Conservation (phyloP, 2,797 vertebrate genomes). For the Enteromius radiatus region DNA sequence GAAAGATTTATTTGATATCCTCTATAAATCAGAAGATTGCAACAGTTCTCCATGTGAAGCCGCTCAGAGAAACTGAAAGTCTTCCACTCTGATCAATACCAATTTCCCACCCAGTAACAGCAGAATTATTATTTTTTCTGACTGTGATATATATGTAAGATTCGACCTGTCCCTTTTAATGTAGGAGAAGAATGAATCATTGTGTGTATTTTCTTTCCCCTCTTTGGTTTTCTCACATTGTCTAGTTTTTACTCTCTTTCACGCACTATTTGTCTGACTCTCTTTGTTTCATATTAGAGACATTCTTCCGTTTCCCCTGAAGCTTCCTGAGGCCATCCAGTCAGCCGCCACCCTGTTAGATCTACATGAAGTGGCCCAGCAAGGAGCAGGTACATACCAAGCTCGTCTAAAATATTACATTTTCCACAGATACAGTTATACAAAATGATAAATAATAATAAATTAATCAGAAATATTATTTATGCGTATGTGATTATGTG, state of each 20-base stretch:
- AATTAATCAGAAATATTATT: not conserved
- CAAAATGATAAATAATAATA: not conserved
- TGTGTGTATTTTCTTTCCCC: not conserved
- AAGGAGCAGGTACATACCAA: slow-evolving; percentile 82
- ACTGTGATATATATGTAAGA: not conserved
- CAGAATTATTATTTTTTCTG: not conserved
- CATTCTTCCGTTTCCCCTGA: slow-evolving; percentile 90
- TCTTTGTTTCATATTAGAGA: slow-evolving; percentile 77
- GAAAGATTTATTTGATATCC: not conserved
- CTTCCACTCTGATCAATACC: not conserved
- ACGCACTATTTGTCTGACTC: slow-evolving; percentile 1
- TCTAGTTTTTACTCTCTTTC: slow-evolving; percentile 20
- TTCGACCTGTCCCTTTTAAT: not conserved
- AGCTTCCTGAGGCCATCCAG: slow-evolving; percentile 84
- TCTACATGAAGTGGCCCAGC: slow-evolving; percentile 85
- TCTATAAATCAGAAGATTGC: not conserved
- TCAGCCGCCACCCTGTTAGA: slow-evolving; percentile 82
- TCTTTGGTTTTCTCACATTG: not conserved
- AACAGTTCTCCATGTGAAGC: not conserved
- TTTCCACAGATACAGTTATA: not conserved
- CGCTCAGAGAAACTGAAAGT: not conserved
- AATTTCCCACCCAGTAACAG: not conserved
- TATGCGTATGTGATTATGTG: not conserved
- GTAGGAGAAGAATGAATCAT: not conserved
- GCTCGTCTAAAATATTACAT: not conserved